Evolutionary conservation across 2,888 invertebrate genomes (phyloP).

Genomic region (Drosophila engyochracea): DNA sequence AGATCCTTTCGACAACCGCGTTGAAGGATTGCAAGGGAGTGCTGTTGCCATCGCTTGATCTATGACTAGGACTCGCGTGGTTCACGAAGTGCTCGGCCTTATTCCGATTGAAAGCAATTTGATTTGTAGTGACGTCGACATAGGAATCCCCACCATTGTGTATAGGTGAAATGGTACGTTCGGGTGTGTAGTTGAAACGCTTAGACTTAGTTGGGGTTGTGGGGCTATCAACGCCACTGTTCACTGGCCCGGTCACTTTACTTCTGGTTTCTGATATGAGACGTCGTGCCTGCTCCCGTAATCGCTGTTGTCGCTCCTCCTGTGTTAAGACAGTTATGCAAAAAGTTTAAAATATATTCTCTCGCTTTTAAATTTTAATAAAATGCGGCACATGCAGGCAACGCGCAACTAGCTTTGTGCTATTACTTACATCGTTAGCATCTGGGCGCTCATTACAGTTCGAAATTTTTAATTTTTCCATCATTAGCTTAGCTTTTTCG

Average conservation of each 20-base stretch:
- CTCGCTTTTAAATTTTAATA: background rate
- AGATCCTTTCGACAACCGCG: slow-evolving; percentile 89
- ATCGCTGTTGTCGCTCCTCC: slow-evolving; percentile 93
- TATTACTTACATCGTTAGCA: slow-evolving; percentile 83
- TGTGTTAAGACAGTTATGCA: slow-evolving; percentile 78
- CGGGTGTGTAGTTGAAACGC: slow-evolving; percentile 84
- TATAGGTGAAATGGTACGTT: slow-evolving; percentile 85
- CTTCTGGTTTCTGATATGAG: slow-evolving; percentile 94
- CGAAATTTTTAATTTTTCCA: slow-evolving; percentile 84
- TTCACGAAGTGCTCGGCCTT: slow-evolving; percentile 53
- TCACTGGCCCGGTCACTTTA: slow-evolving; percentile 58
- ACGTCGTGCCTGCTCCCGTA: slow-evolving; percentile 94
- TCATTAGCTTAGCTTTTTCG: slow-evolving; percentile 85
- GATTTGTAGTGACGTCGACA: slow-evolving; percentile 77
- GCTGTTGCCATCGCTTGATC: slow-evolving; percentile 85
- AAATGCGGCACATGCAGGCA: slow-evolving; percentile 13
- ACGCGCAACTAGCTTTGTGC: slow-evolving; percentile 14
- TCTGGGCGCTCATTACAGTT: slow-evolving; percentile 78
- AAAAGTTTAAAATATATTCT: background rate
- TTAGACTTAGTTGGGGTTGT: slow-evolving; percentile 84
- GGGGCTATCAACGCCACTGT: slow-evolving; percentile 77
- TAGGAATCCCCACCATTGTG: slow-evolving; percentile 79
- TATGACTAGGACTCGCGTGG: slow-evolving; percentile 85
- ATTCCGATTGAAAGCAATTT: slow-evolving; percentile 83
- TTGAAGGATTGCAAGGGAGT: slow-evolving; percentile 89